Base-by-base conservation (phyloP, 1,140 invertebrate genomes). In the Melipona quadrifasciata region DNA sequence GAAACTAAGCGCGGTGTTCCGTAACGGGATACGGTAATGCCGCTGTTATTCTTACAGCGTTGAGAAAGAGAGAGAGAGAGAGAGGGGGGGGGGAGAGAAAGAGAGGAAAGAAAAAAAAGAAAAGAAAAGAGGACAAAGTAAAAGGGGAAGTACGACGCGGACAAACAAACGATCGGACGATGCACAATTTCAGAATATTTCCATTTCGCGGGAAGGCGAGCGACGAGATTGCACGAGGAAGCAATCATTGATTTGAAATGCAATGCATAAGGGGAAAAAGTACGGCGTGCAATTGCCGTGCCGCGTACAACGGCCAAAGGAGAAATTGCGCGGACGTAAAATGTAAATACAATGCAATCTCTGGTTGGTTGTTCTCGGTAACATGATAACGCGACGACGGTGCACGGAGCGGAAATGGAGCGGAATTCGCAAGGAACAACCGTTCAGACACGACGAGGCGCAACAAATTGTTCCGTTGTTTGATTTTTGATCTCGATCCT, bases 21-120 rank as follows among this genome's bases (percentile, higher is more conserved):
- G 72, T 55, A 85, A 85, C 70, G 31, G 73, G 72, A 39, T 53
- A 57, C 47, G 51, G 27, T 58, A 27, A 65, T 51, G n/a, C 19
- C n/a, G 57, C 21, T 47, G 24, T 31, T 78, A 78, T 51, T 78
- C 27, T 24, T 31, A 0, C 19, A 27, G 2, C 31, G 64, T 65
- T 17, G 64, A 31, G 8, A 16, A 16, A 65, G 31, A 65, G 1
- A 31, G 61, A 82, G 17, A 51, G 47, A 47, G 21, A 21, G 14
- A 4, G 51, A 47, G 2, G 47, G 55, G 2, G 17, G 2, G 34
- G 2, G 2, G 34, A 34, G 34, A 2, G 34, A 34, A 34, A 34
- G 34, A 34, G n/a, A n/a, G n/a, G n/a, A 34, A 2, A 34, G 2
- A 34, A 2, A 39, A 47, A 47, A 10, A 8, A 47, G 0, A 8